A percentile compares a stretch with the other conserved stretches of the same genome.
phyloP scores from a whole-genome alignment of 2,888 invertebrate species.

The Antheraea assamensis region DNA sequence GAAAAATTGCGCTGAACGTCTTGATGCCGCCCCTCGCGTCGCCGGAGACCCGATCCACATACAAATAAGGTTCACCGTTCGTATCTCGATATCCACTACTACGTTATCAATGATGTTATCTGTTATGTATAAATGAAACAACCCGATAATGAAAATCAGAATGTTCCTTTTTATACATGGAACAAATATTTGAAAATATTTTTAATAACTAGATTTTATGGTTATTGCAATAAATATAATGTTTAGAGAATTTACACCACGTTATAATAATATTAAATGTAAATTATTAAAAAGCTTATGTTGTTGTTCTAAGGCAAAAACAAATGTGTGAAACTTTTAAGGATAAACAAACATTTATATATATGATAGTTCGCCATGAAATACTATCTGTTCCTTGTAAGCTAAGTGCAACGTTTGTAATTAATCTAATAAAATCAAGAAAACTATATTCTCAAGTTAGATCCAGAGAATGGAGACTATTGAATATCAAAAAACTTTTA shows the following conservation, averaged over 20 bases:
- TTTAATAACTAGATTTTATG: background rate
- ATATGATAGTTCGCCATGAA: conserved; percentile 49
- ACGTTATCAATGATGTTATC: conserved; percentile 31
- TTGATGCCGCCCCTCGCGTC: conserved; percentile 66
- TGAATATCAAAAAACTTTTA: background rate
- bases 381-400: conserved; percentile 55
- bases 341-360: conserved; percentile 1
- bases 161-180: background rate
- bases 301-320: background rate
- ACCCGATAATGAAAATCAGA: conserved; percentile 1
- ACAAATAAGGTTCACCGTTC: conserved; percentile 65
- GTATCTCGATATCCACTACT: conserved; percentile 32
- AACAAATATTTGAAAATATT: background rate
- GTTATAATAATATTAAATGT: background rate
- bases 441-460: background rate
- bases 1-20: conserved; percentile 79
- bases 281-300: background rate
- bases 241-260: no score
- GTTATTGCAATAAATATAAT: no score
- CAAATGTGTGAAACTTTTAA: background rate
- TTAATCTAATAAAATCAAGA: conserved; percentile 21
- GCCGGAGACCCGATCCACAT: conserved; percentile 65
- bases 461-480: background rate
- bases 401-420: conserved; percentile 66
- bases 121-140: conserved; percentile 24